Conservation (phyloP, 2,888 invertebrate genomes). For the Clostera curtula region DNA sequence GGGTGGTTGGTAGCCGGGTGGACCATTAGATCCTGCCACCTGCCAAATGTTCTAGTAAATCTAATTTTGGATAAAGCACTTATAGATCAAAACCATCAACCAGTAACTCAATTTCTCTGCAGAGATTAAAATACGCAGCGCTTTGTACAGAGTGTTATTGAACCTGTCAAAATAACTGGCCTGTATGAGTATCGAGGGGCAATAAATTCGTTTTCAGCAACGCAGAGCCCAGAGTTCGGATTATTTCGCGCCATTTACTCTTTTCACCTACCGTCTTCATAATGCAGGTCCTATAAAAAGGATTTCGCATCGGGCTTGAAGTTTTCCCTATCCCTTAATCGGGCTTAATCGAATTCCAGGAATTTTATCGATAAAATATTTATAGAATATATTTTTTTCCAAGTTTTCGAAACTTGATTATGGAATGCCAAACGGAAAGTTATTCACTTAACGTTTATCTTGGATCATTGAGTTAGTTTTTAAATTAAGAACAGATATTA, state of each 20-base stretch:
- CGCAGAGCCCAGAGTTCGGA: slow-evolving; percentile 69
- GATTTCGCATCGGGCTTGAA: slow-evolving; percentile 55
- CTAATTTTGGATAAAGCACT: too few species aligned
- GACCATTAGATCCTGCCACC: too few species aligned
- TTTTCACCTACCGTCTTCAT: slow-evolving; percentile 65
- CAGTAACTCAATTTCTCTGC: too few species aligned
- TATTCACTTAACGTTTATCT: too few species aligned
- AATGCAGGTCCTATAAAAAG: slow-evolving; percentile 57
- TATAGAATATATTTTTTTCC: slow-evolving; percentile 12
- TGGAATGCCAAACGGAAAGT: too few species aligned
- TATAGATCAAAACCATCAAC: too few species aligned
- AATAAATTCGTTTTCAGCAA: slow-evolving; percentile 69
- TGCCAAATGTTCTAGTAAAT: too few species aligned
- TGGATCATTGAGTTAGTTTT: too few species aligned
- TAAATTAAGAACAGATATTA: too few species aligned
- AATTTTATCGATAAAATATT: slow-evolving; percentile 22
- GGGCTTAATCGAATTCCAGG: slow-evolving; percentile 45
- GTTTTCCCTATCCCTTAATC: slow-evolving; percentile 47
- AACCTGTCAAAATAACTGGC: slow-evolving; percentile 59
- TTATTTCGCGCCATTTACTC: slow-evolving; percentile 72
- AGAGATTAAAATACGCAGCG: too few species aligned
- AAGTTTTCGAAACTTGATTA: too few species aligned
- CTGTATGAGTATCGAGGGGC: slow-evolving; percentile 51
- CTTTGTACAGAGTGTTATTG: slow-evolving; percentile 22
- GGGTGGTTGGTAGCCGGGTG: too few species aligned